These are phyloP conservation scores for Poeciliopsis occidentalis DNA, from an alignment of 2,113 vertebrate species.

Conservation along the genomic window DNA sequence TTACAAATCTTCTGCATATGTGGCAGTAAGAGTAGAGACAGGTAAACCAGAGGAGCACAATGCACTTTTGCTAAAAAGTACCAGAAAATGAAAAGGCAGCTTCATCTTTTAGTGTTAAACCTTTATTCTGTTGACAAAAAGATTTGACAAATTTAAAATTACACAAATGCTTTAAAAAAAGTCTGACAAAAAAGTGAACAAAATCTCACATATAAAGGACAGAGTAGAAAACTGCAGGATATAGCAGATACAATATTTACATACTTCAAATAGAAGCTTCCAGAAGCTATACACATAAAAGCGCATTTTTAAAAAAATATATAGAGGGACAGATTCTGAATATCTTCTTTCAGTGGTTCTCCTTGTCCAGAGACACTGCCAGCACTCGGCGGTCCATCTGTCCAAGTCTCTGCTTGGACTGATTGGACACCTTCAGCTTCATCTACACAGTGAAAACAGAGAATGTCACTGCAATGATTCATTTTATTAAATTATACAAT, in stretches of 20 bases:
- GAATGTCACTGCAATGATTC: background rate
- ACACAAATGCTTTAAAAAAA: background rate
- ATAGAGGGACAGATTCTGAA: conserved; percentile 6
- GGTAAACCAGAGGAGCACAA: too few species aligned
- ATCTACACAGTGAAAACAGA: conserved; percentile 51
- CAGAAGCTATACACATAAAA: conserved; percentile 53
- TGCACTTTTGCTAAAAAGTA: too few species aligned
- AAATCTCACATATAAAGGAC: background rate
- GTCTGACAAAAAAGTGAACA: too few species aligned
- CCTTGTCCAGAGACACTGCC: conserved; percentile 73
- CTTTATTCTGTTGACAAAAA: conserved; percentile 6
- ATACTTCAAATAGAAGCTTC: conserved; percentile 10
- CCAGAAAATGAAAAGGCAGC: background rate
- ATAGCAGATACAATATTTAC: background rate
- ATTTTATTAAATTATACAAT: background rate
- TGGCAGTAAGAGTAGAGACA: too few species aligned
- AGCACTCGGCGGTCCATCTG: conserved; percentile 70
- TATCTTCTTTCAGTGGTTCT: conserved; percentile 67
- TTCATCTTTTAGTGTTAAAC: background rate
- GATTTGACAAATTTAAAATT: background rate
- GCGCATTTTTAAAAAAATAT: conserved; percentile 1
- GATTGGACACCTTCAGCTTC: conserved; percentile 77
- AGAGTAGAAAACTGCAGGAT: conserved; percentile 1
- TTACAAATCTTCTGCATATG: too few species aligned
- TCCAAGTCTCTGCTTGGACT: conserved; percentile 69